Percentiles rank a stretch among this genome's conserved stretches.
These are phyloP conservation scores for Fopius arisanus DNA, from an alignment of 1,140 invertebrate genomes.

Conservation along the genomic window DNA sequence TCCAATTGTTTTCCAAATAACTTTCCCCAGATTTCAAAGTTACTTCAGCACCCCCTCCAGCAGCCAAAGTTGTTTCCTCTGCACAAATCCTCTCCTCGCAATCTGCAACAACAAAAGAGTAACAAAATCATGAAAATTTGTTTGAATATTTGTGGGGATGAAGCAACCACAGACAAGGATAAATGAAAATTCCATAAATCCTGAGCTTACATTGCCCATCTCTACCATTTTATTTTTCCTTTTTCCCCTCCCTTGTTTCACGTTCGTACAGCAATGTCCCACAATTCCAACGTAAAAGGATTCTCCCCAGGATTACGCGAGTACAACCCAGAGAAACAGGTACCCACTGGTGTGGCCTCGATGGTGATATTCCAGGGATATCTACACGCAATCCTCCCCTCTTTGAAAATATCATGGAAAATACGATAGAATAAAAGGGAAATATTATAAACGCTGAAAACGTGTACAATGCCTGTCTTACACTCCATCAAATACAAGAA, in stretches of 20 bases:
- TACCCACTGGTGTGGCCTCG: not conserved
- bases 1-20: not conserved
- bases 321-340: not conserved
- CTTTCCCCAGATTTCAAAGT: not conserved
- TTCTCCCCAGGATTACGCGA: not conserved
- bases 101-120: not conserved
- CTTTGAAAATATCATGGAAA: not conserved
- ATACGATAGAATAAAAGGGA: not conserved
- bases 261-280: not conserved
- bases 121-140: not conserved
- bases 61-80: not conserved
- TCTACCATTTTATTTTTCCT: not conserved
- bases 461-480: too few species aligned
- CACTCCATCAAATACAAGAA: too few species aligned
- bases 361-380: not conserved
- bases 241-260: not conserved
- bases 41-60: not conserved
- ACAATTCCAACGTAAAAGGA: slow-evolving; percentile 1
- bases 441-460: too few species aligned
- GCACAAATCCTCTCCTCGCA: not conserved
- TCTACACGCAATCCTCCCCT: not conserved
- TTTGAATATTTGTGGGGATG: not conserved
- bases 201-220: not conserved
- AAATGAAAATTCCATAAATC: slow-evolving; percentile 10
- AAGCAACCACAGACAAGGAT: not conserved